Evolutionary conservation across 2,797 vertebrate species (phyloP), one percentile per base, ranked within the genome.

Genomic region (Lacerta agilis): DNA sequence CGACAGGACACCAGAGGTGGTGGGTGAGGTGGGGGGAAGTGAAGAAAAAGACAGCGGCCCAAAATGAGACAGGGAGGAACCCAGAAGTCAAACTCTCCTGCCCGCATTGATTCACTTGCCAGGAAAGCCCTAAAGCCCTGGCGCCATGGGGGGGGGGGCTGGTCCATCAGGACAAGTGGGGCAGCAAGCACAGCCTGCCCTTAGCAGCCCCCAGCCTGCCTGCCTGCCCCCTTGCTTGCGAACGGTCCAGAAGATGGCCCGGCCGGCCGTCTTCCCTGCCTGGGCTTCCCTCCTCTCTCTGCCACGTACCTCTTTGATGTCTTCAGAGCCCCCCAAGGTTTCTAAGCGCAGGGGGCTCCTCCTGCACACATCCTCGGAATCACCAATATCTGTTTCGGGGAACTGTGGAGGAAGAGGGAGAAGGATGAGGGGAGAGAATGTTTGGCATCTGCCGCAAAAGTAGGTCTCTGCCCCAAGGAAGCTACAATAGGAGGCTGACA

Each of bases 381-480:
- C 88, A 0, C 88, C 88, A 2, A 89, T 89, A 25, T 86, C 82
- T 4, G 79, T 86, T 82, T 89, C 88, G 11, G 84, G 88, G 66
- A 89, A 89, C 88, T 89, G 27, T 8, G n/a, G 10, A 66, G 1
- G 3, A 69, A 67, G 55, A 5, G 20, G 29, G 36, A 43, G 55
- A 41, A 41, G n/a, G 33, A 20, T n/a, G 11, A 36, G 33, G 17
- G 11, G 33, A 36, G n/a, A 18, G 33, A 61, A 61, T 4, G 49
- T 3, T 49, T 55, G 58, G 58, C 58, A 61, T 61, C 58, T 61
- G 58, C 58, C 5, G 20, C 58, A 61, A 18, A 61, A 23, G 20
- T 58, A 61, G 58, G 58, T 23, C 58, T 61, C 58, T 61, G 58
- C 18, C 58, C 18, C 58, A 61, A 61, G 58, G 58, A 61, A 61